Percentiles rank a stretch among this genome's conserved stretches.
Conservation (phyloP, 1,140 invertebrate genomes). For the Orchestia grillus region DNA sequence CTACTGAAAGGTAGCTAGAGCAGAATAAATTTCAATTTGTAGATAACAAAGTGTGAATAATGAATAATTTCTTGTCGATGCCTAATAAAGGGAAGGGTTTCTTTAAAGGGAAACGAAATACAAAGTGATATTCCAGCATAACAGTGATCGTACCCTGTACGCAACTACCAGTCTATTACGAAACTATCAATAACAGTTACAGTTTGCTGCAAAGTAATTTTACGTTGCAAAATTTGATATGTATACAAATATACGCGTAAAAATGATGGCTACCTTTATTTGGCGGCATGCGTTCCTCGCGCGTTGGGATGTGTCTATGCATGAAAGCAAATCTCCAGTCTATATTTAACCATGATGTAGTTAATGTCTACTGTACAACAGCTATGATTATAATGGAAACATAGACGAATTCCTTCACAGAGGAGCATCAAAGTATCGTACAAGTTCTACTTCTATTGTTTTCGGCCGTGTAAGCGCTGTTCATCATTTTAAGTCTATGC, state of each 20-base stretch:
- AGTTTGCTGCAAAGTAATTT: neutral
- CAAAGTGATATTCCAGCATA: neutral
- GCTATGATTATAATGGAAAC: neutral
- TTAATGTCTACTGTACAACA: neutral
- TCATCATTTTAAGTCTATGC: slow-evolving; percentile 40
- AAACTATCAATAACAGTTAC: neutral
- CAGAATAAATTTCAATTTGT: neutral
- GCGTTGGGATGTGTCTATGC: neutral
- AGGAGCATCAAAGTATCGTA: neutral
- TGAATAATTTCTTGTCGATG: neutral
- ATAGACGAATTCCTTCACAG: neutral
- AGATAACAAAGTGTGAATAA: neutral
- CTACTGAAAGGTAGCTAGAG: neutral
- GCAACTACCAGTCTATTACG: neutral
- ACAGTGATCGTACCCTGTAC: neutral
- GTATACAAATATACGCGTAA: neutral
- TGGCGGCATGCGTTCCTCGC: neutral
- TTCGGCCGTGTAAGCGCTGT: neutral
- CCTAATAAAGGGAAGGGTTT: neutral
- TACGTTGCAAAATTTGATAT: neutral
- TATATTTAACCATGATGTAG: neutral
- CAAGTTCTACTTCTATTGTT: slow-evolving; percentile 25
- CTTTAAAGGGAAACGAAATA: neutral
- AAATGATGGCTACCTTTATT: neutral
- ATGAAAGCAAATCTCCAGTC: neutral